These are phyloP conservation scores for Pelecanus crispus DNA, from an alignment of 2,113 vertebrate species.

Conservation along the genomic window DNA sequence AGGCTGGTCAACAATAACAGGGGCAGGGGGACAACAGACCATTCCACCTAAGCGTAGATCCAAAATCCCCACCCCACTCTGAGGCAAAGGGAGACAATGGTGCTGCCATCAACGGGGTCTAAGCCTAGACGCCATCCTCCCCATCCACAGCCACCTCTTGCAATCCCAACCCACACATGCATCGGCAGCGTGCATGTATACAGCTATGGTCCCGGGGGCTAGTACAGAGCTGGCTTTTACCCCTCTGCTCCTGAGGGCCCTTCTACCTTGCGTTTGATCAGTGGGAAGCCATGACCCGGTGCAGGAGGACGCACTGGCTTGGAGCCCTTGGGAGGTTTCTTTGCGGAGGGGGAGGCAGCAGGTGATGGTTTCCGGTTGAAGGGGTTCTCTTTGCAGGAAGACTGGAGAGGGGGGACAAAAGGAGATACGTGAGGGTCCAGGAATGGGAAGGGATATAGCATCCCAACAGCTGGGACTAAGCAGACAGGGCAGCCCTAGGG, in stretches of 20 bases:
- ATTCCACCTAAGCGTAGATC: background rate
- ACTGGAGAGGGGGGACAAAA: constrained; percentile 59
- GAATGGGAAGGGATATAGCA: background rate
- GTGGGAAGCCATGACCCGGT: constrained; percentile 86
- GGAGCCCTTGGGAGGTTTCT: constrained; percentile 80
- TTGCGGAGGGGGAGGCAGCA: constrained; percentile 60
- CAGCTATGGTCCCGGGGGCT: background rate
- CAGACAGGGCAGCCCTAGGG: background rate
- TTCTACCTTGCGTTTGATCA: constrained; percentile 91
- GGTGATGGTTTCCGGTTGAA: constrained; percentile 90
- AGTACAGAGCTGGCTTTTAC: background rate
- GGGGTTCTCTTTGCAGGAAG: constrained; percentile 84
- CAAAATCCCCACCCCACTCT: background rate
- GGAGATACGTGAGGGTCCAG: background rate
- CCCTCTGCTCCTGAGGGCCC: background rate
- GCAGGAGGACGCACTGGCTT: constrained; percentile 76
- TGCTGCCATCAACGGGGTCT: background rate
- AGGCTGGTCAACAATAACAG: background rate
- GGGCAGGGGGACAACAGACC: background rate
- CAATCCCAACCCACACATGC: background rate
- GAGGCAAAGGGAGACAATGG: background rate
- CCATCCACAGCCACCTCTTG: background rate
- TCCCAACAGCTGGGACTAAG: background rate
- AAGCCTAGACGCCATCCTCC: background rate
- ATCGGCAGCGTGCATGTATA: background rate